Evolutionary conservation across 2,888 invertebrate species (phyloP), one percentile per base, ranked within the genome.

Genomic region (Drosophila colorata): DNA sequence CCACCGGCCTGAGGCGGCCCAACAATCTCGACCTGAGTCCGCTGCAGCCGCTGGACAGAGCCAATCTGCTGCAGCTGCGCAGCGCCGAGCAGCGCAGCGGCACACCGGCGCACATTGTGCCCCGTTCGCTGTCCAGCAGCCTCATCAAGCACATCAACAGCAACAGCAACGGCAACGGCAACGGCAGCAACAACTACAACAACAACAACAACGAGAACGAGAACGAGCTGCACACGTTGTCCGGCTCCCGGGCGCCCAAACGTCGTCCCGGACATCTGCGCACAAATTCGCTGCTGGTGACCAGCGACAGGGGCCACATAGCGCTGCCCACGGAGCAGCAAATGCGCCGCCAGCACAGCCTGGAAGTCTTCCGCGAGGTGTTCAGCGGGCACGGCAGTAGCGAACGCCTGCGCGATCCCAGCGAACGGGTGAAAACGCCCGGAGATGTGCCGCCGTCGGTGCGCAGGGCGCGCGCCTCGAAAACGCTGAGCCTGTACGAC

Each of bases 401-500:
- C 3, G 91, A 91, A 37, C 93, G 95, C 56, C 90, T 96, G 49
- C 94, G 95, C 71, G 96, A 96, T 91, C 96, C 96, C 0, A 95
- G 96, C 18, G 95, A 95, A 47, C 93, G 96, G 49, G 95, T 96
- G 0, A 96, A 97, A 88, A 97, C 96, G 0, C 96, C 97, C 0
- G 96, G 96, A 0, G 97, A 97, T 90, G 93, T 96, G 25, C 96
- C 96, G 0, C 95, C 96, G 0, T 96, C 96, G 0, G 95, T 96
- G 0, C 91, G 96, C 13, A 94, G 95, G 78, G 95, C 96, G 1
- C 93, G 95, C 69, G 95, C 95, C 1, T 94, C 95, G 43, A 95
- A 95, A 74, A 94, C 98, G 73, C 94, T 98, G 82, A 97, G 97
- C 46, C 93, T 98, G 18, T 97, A 97, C 87, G 97, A 97, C 85